Evolutionary conservation across 2,888 invertebrate genomes (phyloP).

Genomic region (Epinotia ramella): DNA sequence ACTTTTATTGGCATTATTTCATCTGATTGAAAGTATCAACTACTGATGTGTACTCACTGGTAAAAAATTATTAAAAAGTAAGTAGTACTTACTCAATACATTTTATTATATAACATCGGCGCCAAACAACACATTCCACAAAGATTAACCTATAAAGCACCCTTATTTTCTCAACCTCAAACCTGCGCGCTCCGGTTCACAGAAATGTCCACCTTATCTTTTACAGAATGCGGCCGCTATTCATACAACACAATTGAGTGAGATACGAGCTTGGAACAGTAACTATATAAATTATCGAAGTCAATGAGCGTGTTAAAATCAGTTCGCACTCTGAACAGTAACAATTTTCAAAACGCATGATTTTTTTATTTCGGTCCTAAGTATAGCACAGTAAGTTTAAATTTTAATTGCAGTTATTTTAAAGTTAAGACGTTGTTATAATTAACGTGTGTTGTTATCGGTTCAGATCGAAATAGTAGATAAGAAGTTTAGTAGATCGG

Average conservation of each 20-base stretch:
- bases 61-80: no score
- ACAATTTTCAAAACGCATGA: not conserved
- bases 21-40: no score
- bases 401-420: not conserved
- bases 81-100: no score
- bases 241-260: not conserved
- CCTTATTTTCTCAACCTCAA: not conserved
- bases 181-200: not conserved
- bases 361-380: not conserved
- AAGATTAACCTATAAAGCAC: slow-evolving; percentile 32
- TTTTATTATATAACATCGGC: slow-evolving; percentile 2
- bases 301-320: slow-evolving; percentile 37
- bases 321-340: not conserved
- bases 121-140: slow-evolving; percentile 28
- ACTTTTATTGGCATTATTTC: no score
- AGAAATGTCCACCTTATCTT: not conserved
- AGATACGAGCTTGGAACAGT: slow-evolving; percentile 5
- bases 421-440: not conserved
- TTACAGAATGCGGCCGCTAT: not conserved
- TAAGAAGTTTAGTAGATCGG: slow-evolving; percentile 23
- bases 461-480: slow-evolving; percentile 22
- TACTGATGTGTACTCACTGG: no score
- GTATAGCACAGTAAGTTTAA: not conserved
- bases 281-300: slow-evolving; percentile 17
- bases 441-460: slow-evolving; percentile 8